A percentile compares a stretch with the other conserved stretches of the same genome.
These are phyloP conservation scores for Zaprionus taronus DNA, from an alignment of 1,140 invertebrate species.

Conservation along the genomic window DNA sequence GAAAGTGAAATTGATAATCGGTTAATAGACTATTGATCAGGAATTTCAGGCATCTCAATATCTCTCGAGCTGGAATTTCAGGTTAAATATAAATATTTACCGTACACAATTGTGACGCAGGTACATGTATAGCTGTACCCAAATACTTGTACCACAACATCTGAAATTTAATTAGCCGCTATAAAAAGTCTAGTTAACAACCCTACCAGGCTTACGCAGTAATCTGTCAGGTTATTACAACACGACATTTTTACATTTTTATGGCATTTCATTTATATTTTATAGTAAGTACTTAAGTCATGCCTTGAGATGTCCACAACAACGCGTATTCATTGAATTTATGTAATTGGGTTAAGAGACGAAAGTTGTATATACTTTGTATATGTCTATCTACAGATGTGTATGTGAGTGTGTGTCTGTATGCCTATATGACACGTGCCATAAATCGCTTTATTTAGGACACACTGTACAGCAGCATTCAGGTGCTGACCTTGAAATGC, in stretches of 20 bases:
- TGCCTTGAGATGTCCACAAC: slow-evolving; percentile 41
- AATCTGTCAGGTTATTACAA: background rate
- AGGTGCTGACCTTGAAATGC: slow-evolving; percentile 32
- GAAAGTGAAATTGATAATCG: slow-evolving; percentile 10
- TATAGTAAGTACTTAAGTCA: background rate
- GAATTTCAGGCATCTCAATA: no score
- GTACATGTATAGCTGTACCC: background rate
- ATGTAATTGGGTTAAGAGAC: slow-evolving; percentile 47
- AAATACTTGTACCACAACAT: background rate
- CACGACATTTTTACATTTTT: background rate
- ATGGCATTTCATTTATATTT: slow-evolving; percentile 2
- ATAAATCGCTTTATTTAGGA: background rate
- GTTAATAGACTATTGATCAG: no score
- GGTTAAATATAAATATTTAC: slow-evolving; percentile 13
- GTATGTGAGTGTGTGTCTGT: background rate
- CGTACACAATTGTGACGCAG: background rate
- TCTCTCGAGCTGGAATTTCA: slow-evolving; percentile 15
- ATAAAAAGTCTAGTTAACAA: background rate
- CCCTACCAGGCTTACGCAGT: slow-evolving; percentile 1
- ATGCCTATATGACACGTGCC: background rate
- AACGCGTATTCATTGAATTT: slow-evolving; percentile 25
- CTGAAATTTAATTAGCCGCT: background rate
- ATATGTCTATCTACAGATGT: slow-evolving; percentile 3
- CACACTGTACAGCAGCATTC: slow-evolving; percentile 14
- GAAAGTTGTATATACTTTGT: background rate